phyloP scores from a whole-genome alignment of 2,797 vertebrate genomes.

The Lindbergichthys nudifrons region DNA sequence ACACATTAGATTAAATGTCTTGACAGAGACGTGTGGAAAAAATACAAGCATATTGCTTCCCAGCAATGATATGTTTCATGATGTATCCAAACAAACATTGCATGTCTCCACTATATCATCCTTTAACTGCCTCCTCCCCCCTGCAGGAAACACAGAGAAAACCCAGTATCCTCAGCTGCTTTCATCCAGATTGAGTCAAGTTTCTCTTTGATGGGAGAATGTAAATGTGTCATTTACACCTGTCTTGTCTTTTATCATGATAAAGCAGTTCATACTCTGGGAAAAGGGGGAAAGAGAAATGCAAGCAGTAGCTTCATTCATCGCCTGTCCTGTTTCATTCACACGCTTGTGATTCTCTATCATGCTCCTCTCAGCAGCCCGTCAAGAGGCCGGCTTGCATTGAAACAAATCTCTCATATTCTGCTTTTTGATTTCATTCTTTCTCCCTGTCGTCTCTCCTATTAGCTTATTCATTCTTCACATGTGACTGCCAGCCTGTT shows the following conservation, averaged over 20 bases:
- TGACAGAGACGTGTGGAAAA: constrained; percentile 13
- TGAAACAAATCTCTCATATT: constrained; percentile 88
- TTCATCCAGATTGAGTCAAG: constrained; percentile 77
- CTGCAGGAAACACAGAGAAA: constrained; percentile 42
- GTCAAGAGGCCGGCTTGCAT: constrained; percentile 80
- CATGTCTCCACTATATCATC: constrained; percentile 48
- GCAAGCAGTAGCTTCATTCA: constrained; percentile 82
- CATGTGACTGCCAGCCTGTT: constrained; percentile 88
- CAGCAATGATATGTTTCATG: constrained; percentile 39
- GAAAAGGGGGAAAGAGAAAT: constrained; percentile 74
- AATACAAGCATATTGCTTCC: constrained; percentile 5
- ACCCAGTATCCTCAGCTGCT: constrained; percentile 59
- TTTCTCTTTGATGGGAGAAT: constrained; percentile 79
- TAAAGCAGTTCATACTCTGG: constrained; percentile 81
- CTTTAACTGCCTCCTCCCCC: constrained; percentile 46
- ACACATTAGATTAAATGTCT: background rate
- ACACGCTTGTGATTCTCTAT: constrained; percentile 81
- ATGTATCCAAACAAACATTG: constrained; percentile 56
- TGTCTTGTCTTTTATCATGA: constrained; percentile 87
- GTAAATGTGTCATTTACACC: constrained; percentile 87
- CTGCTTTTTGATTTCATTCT: constrained; percentile 84
- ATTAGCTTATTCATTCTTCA: constrained; percentile 90
- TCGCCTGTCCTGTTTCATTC: constrained; percentile 86
- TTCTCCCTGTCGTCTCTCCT: constrained; percentile 81
- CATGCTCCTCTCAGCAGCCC: constrained; percentile 80